Conservation (phyloP, 2,888 invertebrate genomes). For the Drosophila prolongata region DNA sequence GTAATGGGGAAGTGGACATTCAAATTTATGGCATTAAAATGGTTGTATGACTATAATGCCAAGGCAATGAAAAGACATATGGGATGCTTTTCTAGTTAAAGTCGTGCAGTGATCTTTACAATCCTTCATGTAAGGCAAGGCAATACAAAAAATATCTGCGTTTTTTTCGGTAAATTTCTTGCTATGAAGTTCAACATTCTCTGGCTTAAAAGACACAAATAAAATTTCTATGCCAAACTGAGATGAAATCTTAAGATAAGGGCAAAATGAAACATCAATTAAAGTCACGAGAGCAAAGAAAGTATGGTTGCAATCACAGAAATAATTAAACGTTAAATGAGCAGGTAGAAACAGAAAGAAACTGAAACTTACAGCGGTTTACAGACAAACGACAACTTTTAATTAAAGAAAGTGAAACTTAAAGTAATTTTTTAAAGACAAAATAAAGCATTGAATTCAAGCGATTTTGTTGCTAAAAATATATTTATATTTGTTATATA, state of each 20-base stretch:
- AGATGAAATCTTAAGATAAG: slow-evolving; percentile 4
- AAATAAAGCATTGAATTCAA: not conserved
- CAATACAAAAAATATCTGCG: not conserved
- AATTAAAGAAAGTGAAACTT: slow-evolving; percentile 22
- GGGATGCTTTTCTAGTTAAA: not conserved
- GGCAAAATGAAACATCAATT: slow-evolving; percentile 13
- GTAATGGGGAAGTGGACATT: slow-evolving; percentile 7
- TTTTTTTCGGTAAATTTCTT: not conserved
- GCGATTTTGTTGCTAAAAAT: not conserved
- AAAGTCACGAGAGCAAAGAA: slow-evolving; percentile 23
- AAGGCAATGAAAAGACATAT: slow-evolving; percentile 1
- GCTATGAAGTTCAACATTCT: slow-evolving; percentile 8
- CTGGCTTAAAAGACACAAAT: not conserved
- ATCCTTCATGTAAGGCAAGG: slow-evolving; percentile 1
- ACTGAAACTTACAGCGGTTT: slow-evolving; percentile 1
- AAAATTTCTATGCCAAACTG: slow-evolving; percentile 8
- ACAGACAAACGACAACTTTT: slow-evolving; percentile 1
- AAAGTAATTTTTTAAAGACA: not conserved
- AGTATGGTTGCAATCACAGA: slow-evolving; percentile 13
- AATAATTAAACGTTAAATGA: slow-evolving; percentile 17
- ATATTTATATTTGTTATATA: too few relatives aligned
- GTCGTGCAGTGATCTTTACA: not conserved
- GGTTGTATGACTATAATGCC: not conserved
- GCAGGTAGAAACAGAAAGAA: slow-evolving; percentile 13
- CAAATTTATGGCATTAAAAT: slow-evolving; percentile 25